Base-by-base conservation (phyloP, 2,888 invertebrate species). In the Eristalis arbustorum region DNA sequence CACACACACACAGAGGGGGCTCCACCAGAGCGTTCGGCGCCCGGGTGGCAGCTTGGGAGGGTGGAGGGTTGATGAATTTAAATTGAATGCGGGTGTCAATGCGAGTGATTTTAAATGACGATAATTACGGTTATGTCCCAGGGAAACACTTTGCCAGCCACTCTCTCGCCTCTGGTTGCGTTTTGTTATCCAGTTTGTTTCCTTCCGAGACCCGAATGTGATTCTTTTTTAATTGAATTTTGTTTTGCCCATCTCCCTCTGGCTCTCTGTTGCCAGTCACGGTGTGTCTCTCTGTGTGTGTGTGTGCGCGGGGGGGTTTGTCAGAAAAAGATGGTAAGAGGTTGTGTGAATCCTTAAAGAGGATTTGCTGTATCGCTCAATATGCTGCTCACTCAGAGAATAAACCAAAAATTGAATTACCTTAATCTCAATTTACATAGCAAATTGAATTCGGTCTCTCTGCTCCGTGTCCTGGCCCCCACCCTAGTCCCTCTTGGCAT, bases 341-440 rank as follows among this genome's bases (percentile, higher is more conserved):
- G 14, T 31, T 13, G 22, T 13, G 22, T 40, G 28, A 18, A 18
- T 69, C 56, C 34, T 59, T 77, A 69, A 72, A 64, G 61, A 67
- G 76, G 71, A 82, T 76, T 82, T 76, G 66, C 59, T 77, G 72
- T 76, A 68, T 81, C 81, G 81, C 81, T 81, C 81, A 81, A 77
- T 85, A 73, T 76, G 81, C 67, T 81, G 81, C 81, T 76, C 84
- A 84, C 76, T 81, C 68, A 81, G 76, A 85, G 73, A 85, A 81
- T 85, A 76, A 85, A 81, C 84, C 84, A 68, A 81, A 80, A 81
- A 85, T 85, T 80, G 84, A 85, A 85, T 85, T 85, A 85, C 84
- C 81, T 72, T 85, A 81, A 85, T 81, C 76, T 81, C 81, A 81
- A 85, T 85, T 85, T 81, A 81, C 84, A 85, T 85, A 85, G 81